Evolutionary conservation across 2,888 invertebrate species (phyloP).

Genomic region (Temnothorax ravouxi): DNA sequence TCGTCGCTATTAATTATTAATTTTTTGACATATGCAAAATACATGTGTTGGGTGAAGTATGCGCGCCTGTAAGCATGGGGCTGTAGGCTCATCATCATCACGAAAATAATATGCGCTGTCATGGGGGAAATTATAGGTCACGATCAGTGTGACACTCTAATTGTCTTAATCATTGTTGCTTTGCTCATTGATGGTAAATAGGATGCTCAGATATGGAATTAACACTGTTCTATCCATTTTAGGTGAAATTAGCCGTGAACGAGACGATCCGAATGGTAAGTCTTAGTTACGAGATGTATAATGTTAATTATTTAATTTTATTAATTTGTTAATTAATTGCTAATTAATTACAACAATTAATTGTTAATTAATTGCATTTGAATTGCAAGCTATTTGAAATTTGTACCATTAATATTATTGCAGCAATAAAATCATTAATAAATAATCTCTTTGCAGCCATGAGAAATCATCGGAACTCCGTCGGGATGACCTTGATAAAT

Average conservation of each 20-base stretch:
- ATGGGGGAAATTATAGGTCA: slow-evolving; percentile 76
- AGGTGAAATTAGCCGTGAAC: slow-evolving; percentile 87
- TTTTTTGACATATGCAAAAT: slow-evolving; percentile 64
- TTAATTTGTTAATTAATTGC: background rate
- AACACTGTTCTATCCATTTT: slow-evolving; percentile 79
- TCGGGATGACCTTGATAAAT: slow-evolving; percentile 91
- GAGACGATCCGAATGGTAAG: slow-evolving; percentile 87
- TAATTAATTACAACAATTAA: too few relatives aligned
- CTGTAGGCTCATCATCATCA: slow-evolving; percentile 77
- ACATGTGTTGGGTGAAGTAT: slow-evolving; percentile 66
- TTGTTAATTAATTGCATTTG: background rate
- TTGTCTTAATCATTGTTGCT: slow-evolving; percentile 75
- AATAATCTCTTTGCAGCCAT: slow-evolving; percentile 88
- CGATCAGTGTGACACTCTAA: slow-evolving; percentile 75
- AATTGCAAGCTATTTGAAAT: background rate
- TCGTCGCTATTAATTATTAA: slow-evolving; percentile 27
- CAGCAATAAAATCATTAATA: background rate
- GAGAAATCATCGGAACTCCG: slow-evolving; percentile 93
- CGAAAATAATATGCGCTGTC: slow-evolving; percentile 60
- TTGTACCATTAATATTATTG: background rate
- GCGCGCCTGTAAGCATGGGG: slow-evolving; percentile 81
- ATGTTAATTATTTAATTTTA: background rate
- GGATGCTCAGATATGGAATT: slow-evolving; percentile 61
- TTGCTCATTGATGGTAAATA: slow-evolving; percentile 61
- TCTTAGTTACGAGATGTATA: slow-evolving; percentile 42